Percentiles rank a stretch among this genome's conserved stretches.
phyloP scores from a whole-genome alignment of 1,140 invertebrate species.

The Lasioglossum baleicum region DNA sequence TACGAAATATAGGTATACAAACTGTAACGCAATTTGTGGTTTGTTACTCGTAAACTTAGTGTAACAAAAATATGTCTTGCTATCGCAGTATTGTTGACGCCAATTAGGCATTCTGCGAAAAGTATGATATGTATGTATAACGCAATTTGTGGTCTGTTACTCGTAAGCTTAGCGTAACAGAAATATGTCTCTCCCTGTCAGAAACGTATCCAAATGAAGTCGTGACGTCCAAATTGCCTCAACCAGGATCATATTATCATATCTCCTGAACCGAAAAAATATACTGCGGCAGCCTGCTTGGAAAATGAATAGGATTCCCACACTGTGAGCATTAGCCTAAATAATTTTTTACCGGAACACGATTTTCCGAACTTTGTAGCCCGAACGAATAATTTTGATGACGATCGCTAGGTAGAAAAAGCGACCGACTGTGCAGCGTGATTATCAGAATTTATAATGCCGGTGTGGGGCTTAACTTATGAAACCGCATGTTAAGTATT shows the following conservation, averaged over 20 bases:
- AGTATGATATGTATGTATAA: no score
- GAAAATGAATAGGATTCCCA: background rate
- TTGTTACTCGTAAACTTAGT: no score
- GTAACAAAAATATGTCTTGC: no score
- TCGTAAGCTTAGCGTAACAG: no score
- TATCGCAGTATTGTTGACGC: no score
- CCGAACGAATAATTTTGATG: background rate
- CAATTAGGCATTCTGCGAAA: no score
- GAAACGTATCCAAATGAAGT: background rate
- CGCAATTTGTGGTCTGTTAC: no score
- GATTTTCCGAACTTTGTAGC: background rate
- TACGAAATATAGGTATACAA: no score
- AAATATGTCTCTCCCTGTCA: no score
- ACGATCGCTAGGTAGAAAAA: background rate
- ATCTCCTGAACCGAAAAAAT: background rate
- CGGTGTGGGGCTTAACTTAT: constrained; percentile 35
- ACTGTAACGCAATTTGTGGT: no score
- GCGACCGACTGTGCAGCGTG: background rate
- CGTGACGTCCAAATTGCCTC: background rate
- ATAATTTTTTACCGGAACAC: background rate
- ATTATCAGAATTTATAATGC: constrained; percentile 50
- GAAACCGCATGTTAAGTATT: constrained; percentile 56
- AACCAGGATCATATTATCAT: background rate
- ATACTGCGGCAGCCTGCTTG: no score
- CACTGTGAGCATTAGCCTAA: background rate